Evolutionary conservation across 2,888 invertebrate genomes (phyloP), one percentile per base, ranked within the genome.

Genomic region (Melanophora roralis): DNA sequence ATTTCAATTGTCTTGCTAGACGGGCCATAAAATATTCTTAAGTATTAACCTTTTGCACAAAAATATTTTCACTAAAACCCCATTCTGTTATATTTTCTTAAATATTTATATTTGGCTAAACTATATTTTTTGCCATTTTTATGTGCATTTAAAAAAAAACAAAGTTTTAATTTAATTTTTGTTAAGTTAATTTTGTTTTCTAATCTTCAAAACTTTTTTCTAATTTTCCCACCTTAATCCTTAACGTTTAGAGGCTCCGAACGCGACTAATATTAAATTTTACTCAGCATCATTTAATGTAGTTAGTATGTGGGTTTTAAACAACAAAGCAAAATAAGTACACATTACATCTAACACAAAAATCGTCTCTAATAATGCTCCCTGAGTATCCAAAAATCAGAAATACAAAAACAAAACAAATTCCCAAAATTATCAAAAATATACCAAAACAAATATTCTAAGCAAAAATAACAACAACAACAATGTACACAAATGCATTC

Each of bases 221-320:
- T 23, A 45, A 8, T 59, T 12, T 74, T 57, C 43, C 21, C 49
- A 32, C 23, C 40, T 51, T 51, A 59, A 81, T 83, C 83, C 84
- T 84, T 83, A 60, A 67, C 85, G 83, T 85, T 84, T 85, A 83
- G 86, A 86, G 84, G 83, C 84, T 85, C 85, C 84, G 86, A 87
- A 86, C 85, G 86, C 88, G 85, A 88, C 87, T 88, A 73, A 76
- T 76, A 85, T 43, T 85, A 82, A 83, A 82, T 84, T 82, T 82
- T 83, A 77, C 87, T 86, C 85, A 85, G 76, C 85, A 74, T 78
- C 82, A 82, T 65, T 85, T 85, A 85, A 85, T 85, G 85, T 81
- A 75, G 59, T 49, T 82, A 84, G 85, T 32, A 83, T 85, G n/a
- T n/a, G n/a, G n/a, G n/a, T 82, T 81, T 69, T 45, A 74, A 51